Percentiles rank a stretch among this genome's conserved stretches.
Conservation (phyloP, 2,113 vertebrate genomes). For the Hyperopisus bebe region DNA sequence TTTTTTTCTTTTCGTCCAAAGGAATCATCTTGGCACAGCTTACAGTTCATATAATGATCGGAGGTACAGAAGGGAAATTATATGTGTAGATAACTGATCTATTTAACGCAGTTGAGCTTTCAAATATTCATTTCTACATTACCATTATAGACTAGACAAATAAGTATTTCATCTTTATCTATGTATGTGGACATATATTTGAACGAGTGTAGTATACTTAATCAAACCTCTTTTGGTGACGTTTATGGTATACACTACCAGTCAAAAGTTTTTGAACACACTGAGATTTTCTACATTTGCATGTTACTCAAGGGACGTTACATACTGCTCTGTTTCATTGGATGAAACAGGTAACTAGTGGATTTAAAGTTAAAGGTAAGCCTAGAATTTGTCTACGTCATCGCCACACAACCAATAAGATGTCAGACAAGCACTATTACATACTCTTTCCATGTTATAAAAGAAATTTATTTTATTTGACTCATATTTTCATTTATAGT, state of each 20-base stretch:
- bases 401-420: too few relatives aligned
- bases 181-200: background rate
- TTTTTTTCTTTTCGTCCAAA: background rate
- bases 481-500: too few relatives aligned
- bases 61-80: background rate
- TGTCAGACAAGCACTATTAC: too few relatives aligned
- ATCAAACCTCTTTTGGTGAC: background rate
- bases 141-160: background rate
- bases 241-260: background rate
- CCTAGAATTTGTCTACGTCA: too few relatives aligned
- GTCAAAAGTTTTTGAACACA: too few relatives aligned
- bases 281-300: too few relatives aligned
- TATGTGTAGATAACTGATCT: background rate
- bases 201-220: background rate
- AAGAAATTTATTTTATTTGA: too few relatives aligned
- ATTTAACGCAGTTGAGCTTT: background rate
- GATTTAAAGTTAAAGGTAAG: too few relatives aligned
- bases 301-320: too few relatives aligned
- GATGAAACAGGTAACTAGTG: slow-evolving; percentile 38
- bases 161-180: background rate
- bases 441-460: too few relatives aligned
- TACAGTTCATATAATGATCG: background rate
- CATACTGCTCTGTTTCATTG: too few relatives aligned
- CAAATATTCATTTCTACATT: background rate
- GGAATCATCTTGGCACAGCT: background rate